Evolutionary conservation across 2,113 vertebrate genomes (phyloP).

Genomic region (Percina caprodes): DNA sequence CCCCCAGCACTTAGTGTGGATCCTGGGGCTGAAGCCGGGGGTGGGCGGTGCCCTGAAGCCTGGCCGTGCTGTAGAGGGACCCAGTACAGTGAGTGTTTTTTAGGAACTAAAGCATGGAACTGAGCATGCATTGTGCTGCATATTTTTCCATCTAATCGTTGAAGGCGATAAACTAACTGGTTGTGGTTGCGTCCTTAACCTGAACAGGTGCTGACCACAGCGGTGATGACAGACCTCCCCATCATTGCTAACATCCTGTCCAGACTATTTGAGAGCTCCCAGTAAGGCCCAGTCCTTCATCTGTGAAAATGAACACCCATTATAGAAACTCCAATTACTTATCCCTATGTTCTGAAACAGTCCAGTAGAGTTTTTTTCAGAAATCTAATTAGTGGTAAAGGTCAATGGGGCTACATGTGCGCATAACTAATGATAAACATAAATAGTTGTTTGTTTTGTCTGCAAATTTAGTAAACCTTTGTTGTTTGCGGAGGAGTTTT

Average conservation of each 20-base stretch:
- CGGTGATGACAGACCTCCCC: slow-evolving; percentile 98
- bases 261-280: slow-evolving; percentile 98
- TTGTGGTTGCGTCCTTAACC: slow-evolving; percentile 28
- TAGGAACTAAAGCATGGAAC: too few species aligned
- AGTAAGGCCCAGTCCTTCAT: slow-evolving; percentile 86
- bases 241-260: slow-evolving; percentile 98
- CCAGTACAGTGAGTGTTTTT: slow-evolving; percentile 91
- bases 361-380: not conserved
- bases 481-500: not conserved
- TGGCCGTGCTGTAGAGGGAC: slow-evolving; percentile 96
- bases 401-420: not conserved
- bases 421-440: not conserved
- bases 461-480: not conserved
- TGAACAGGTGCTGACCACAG: slow-evolving; percentile 95
- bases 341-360: not conserved
- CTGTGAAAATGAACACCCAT: not conserved
- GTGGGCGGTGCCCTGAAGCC: slow-evolving; percentile 95
- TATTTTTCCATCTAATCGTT: not conserved
- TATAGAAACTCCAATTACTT: not conserved
- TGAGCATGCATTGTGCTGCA: not conserved
- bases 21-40: slow-evolving; percentile 95
- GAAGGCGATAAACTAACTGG: not conserved
- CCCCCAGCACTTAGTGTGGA: slow-evolving; percentile 97
- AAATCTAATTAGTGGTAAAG: not conserved
- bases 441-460: not conserved